phyloP scores from a whole-genome alignment of 1,140 invertebrate genomes.

The Atta cephalotes region DNA sequence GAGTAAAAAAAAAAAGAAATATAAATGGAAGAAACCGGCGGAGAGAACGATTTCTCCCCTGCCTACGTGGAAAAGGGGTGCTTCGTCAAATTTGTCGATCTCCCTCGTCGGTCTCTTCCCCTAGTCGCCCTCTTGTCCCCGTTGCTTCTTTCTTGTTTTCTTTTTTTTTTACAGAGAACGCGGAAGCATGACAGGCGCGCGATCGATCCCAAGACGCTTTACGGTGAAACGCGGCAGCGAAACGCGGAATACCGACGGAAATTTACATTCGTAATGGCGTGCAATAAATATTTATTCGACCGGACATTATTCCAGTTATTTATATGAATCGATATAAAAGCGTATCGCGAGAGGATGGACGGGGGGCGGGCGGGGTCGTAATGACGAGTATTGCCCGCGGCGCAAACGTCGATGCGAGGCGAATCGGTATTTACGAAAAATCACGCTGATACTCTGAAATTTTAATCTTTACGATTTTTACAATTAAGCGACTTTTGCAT shows the following conservation, averaged over 20 bases:
- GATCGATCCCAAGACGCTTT: constrained; percentile 62
- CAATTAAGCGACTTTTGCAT: background rate
- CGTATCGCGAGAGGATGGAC: constrained; percentile 15
- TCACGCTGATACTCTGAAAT: constrained; percentile 27
- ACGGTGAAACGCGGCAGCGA: constrained; percentile 49
- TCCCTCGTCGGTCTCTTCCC: constrained; percentile 55
- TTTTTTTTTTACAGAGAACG: constrained; percentile 34
- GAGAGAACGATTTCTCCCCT: constrained; percentile 64
- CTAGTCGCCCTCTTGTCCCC: constrained; percentile 8
- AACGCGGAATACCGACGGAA: constrained; percentile 53
- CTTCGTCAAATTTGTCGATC: constrained; percentile 74
- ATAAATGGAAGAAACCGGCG: constrained; percentile 73
- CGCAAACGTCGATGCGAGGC: constrained; percentile 4
- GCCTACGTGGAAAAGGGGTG: constrained; percentile 69
- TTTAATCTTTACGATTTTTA: constrained; percentile 34
- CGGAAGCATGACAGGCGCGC: constrained; percentile 59
- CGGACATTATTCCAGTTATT: constrained; percentile 64
- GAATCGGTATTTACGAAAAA: constrained; percentile 44
- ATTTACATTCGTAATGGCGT: constrained; percentile 61
- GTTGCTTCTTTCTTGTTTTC: background rate
- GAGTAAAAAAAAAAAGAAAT: constrained; percentile 62
- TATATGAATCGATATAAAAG: constrained; percentile 59
- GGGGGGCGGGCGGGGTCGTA: constrained; percentile 20
- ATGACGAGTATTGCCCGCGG: constrained; percentile 50
- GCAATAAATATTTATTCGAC: constrained; percentile 63